Evolutionary conservation across 1,140 invertebrate genomes (phyloP).

Genomic region (Bombus balteatus): DNA sequence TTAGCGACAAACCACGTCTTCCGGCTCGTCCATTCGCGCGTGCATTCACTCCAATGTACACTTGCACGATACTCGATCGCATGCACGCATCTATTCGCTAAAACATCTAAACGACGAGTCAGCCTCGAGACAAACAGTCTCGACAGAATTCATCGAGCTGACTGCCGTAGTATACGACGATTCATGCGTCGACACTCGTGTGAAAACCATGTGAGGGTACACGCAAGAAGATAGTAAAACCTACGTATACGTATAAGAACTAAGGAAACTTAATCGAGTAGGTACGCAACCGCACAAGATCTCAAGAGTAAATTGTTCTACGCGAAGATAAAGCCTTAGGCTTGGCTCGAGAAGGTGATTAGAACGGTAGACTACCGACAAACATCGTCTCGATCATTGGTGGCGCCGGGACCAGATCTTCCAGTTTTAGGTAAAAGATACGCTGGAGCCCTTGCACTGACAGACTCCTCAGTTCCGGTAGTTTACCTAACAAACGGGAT

Average conservation of each 20-base stretch:
- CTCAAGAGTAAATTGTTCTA: conserved; percentile 52
- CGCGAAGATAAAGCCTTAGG: conserved; percentile 41
- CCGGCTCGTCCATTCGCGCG: conserved; percentile 9
- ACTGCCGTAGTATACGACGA: neutral
- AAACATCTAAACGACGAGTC: neutral
- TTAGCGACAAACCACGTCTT: conserved; percentile 35
- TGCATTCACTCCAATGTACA: neutral
- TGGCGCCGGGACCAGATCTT: conserved; percentile 95
- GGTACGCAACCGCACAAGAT: conserved; percentile 55
- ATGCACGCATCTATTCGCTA: conserved; percentile 15
- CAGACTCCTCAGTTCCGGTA: conserved; percentile 94
- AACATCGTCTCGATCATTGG: conserved; percentile 97
- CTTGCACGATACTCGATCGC: neutral
- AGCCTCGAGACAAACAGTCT: neutral
- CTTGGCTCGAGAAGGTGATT: conserved; percentile 34
- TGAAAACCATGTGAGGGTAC: conserved; percentile 48
- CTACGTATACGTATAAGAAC: conserved; percentile 54
- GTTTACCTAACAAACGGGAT: conserved; percentile 93
- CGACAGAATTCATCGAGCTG: neutral
- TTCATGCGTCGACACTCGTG: conserved; percentile 11
- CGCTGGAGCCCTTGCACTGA: conserved; percentile 96
- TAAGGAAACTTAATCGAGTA: conserved; percentile 48
- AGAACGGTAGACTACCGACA: conserved; percentile 94
- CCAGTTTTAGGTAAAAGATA: conserved; percentile 96
- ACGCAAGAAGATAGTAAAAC: conserved; percentile 58